phyloP scores from a whole-genome alignment of 2,113 vertebrate genomes.

The Sarotherodon lohbergeri region DNA sequence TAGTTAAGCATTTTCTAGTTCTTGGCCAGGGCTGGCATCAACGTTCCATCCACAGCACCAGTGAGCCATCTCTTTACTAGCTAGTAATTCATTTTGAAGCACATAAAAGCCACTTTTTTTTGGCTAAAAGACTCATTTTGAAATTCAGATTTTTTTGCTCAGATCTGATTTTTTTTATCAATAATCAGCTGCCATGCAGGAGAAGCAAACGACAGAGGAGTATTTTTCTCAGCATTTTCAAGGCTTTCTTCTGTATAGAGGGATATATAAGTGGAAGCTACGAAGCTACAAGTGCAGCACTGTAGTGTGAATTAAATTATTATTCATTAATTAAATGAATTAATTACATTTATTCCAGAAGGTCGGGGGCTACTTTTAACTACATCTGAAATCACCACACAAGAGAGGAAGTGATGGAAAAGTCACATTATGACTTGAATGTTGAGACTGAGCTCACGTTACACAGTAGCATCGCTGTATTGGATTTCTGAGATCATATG shows the following conservation, averaged over 20 bases:
- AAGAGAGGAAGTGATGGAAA: background rate
- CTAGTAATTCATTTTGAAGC: background rate
- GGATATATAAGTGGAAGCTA: background rate
- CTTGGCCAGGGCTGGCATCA: rapidly evolving
- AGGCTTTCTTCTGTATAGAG: background rate
- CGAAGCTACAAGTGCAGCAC: background rate
- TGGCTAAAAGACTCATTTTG: rapidly evolving
- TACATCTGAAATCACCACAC: background rate
- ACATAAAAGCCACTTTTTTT: rapidly evolving
- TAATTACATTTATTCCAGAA: background rate
- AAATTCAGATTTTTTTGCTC: background rate
- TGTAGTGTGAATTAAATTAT: background rate
- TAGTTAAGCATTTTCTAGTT: background rate
- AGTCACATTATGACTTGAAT: background rate
- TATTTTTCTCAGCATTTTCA: background rate
- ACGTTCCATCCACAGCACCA: background rate
- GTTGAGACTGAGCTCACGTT: background rate
- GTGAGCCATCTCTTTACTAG: background rate
- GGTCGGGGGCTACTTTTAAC: background rate
- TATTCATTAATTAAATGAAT: background rate
- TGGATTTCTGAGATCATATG: background rate
- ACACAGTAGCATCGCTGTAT: background rate
- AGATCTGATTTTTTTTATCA: background rate
- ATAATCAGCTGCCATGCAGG: background rate
- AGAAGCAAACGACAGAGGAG: background rate